Percentiles rank a stretch among this genome's conserved stretches.
phyloP scores from a whole-genome alignment of 2,797 vertebrate genomes.

The Tauraco hartlaubi region DNA sequence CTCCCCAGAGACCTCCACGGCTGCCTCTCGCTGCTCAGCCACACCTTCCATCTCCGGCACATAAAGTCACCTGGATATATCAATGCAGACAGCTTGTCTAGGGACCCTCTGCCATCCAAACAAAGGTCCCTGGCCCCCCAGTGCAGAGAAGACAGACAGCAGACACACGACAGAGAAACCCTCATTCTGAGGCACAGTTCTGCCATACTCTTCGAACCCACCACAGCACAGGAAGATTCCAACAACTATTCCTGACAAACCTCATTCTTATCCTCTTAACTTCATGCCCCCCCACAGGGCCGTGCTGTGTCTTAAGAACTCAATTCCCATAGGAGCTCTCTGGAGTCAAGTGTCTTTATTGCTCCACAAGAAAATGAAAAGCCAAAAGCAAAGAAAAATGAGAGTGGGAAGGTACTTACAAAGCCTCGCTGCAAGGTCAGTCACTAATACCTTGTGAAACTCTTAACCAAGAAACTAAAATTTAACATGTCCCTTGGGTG shows the following conservation, averaged over 20 bases:
- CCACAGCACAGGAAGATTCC: fast-evolving
- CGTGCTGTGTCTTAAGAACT: not conserved
- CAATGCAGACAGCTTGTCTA: not conserved
- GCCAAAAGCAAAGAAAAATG: not conserved
- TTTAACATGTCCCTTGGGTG: slow-evolving; percentile 63
- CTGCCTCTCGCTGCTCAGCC: not conserved
- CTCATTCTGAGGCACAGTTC: not conserved
- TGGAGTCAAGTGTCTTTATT: not conserved
- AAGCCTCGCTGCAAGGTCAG: slow-evolving; percentile 71
- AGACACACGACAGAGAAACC: not conserved
- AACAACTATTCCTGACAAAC: not conserved
- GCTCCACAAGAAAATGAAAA: slow-evolving; percentile 38
- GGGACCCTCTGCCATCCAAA: not conserved
- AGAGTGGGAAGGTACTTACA: not conserved
- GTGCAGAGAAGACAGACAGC: not conserved
- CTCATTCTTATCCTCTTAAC: not conserved
- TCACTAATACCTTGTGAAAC: slow-evolving; percentile 64
- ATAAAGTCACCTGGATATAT: not conserved
- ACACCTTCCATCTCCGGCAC: not conserved
- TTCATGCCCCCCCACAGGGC: not conserved
- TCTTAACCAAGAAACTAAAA: slow-evolving; percentile 73
- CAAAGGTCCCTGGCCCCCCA: not conserved
- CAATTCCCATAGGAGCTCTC: not conserved
- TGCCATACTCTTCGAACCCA: not conserved
- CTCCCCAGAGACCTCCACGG: fast-evolving